A percentile compares a stretch with the other conserved stretches of the same genome.
phyloP scores from a whole-genome alignment of 2,888 invertebrate genomes.

The Drosophila neonasuta region DNA sequence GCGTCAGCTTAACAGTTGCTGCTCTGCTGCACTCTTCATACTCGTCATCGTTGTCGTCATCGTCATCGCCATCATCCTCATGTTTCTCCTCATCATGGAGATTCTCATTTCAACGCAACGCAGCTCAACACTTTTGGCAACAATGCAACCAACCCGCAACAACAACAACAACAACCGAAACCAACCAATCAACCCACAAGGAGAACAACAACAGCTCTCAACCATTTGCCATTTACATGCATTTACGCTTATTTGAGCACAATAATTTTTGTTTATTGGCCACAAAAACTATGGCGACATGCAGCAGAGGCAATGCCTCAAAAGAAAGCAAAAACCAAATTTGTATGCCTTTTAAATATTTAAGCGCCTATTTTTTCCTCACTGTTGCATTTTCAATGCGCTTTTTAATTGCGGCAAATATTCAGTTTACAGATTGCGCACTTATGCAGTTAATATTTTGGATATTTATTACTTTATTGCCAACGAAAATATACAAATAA shows the following conservation, averaged over 20 bases:
- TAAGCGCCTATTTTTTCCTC: conserved; percentile 35
- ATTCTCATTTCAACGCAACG: conserved; percentile 38
- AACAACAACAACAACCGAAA: conserved; percentile 18
- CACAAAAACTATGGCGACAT: conserved; percentile 63
- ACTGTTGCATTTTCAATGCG: conserved; percentile 43
- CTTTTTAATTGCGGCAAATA: conserved; percentile 68
- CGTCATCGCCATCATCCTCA: conserved; percentile 25
- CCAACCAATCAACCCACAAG: conserved; percentile 24
- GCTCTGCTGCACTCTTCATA: conserved; percentile 60
- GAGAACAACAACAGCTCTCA: conserved; percentile 20
- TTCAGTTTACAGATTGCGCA: conserved; percentile 52
- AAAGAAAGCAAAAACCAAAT: conserved; percentile 16
- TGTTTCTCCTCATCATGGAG: neutral
- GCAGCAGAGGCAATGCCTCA: conserved; percentile 16
- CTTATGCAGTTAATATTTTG: conserved; percentile 57
- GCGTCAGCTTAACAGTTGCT: conserved; percentile 46
- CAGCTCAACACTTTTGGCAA: conserved; percentile 65
- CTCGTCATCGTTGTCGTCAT: conserved; percentile 46
- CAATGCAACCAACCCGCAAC: conserved; percentile 55
- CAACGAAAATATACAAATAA: neutral
- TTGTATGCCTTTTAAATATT: conserved; percentile 55
- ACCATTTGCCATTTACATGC: conserved; percentile 58
- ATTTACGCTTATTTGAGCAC: conserved; percentile 77
- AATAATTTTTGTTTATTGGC: conserved; percentile 75
- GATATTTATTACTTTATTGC: conserved; percentile 47